Evolutionary conservation across 2,888 invertebrate genomes (phyloP).

Genomic region (Calliopum simillimum): DNA sequence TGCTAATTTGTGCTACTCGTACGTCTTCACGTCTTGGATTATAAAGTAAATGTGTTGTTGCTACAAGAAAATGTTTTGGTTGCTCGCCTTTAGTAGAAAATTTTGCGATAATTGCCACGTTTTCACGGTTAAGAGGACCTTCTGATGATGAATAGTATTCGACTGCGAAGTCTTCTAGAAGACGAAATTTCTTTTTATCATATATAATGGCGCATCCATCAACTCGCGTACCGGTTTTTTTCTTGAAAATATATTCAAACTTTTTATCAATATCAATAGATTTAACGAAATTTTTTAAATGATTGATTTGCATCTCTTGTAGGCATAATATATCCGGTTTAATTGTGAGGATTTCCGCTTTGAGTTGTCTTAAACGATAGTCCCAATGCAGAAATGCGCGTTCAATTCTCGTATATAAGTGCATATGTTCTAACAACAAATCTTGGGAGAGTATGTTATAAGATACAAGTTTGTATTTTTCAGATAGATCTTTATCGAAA

Average conservation of each 20-base stretch:
- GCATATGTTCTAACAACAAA: constrained; percentile 77
- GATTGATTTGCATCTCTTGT: constrained; percentile 91
- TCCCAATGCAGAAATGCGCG: constrained; percentile 75
- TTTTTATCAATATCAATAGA: constrained; percentile 68
- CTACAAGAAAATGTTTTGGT: constrained; percentile 71
- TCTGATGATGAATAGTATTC: constrained; percentile 70
- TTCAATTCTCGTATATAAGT: constrained; percentile 77
- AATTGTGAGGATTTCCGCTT: constrained; percentile 68
- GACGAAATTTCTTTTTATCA: constrained; percentile 74
- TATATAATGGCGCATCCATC: constrained; percentile 96
- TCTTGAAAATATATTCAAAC: constrained; percentile 82
- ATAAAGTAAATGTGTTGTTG: constrained; percentile 94
- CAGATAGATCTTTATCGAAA: not conserved
- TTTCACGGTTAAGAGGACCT: constrained; percentile 82
- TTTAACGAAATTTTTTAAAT: constrained; percentile 68
- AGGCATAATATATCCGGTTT: constrained; percentile 71
- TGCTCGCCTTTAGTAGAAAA: constrained; percentile 71
- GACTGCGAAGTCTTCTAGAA: constrained; percentile 76
- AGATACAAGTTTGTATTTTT: constrained; percentile 77
- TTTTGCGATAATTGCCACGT: constrained; percentile 86
- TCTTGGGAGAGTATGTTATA: constrained; percentile 92
- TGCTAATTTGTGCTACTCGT: constrained; percentile 86
- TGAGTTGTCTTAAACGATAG: constrained; percentile 70
- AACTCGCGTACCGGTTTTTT: constrained; percentile 80
- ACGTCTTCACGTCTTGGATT: constrained; percentile 92